Evolutionary conservation across 2,888 invertebrate genomes (phyloP).

Genomic region (Ametastegia equiseti): DNA sequence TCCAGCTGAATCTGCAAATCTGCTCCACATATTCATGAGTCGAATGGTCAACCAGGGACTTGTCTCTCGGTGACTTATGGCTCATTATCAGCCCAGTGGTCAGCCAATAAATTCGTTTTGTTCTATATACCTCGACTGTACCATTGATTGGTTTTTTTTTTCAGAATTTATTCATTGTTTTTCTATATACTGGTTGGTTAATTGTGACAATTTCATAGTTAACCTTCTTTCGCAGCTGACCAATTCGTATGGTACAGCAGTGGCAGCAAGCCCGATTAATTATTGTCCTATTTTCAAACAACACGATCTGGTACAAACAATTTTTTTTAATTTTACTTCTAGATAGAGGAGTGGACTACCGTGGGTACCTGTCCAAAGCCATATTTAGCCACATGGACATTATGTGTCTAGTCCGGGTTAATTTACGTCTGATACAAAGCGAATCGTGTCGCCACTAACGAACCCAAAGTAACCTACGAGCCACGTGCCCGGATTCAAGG

Average conservation of each 20-base stretch:
- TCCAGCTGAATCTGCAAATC: neutral
- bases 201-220: slow-evolving; percentile 34
- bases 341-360: too few relatives aligned
- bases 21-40: neutral
- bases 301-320: neutral
- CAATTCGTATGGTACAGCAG: neutral
- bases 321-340: slow-evolving; percentile 20
- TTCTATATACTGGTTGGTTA: neutral
- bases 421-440: slow-evolving; percentile 28
- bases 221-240: slow-evolving; percentile 22
- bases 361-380: neutral
- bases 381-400: slow-evolving; percentile 10
- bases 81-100: neutral
- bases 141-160: neutral
- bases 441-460: slow-evolving; percentile 37
- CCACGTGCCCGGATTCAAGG: slow-evolving; percentile 27
- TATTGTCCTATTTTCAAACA: slow-evolving; percentile 22
- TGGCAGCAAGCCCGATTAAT: slow-evolving; percentile 14
- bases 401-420: neutral
- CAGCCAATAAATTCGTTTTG: neutral
- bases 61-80: neutral
- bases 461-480: slow-evolving; percentile 27
- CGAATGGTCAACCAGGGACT: neutral
- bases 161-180: too few relatives aligned
- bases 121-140: neutral